phyloP scores from a whole-genome alignment of 2,797 vertebrate species.

The Pelodytes ibericus region DNA sequence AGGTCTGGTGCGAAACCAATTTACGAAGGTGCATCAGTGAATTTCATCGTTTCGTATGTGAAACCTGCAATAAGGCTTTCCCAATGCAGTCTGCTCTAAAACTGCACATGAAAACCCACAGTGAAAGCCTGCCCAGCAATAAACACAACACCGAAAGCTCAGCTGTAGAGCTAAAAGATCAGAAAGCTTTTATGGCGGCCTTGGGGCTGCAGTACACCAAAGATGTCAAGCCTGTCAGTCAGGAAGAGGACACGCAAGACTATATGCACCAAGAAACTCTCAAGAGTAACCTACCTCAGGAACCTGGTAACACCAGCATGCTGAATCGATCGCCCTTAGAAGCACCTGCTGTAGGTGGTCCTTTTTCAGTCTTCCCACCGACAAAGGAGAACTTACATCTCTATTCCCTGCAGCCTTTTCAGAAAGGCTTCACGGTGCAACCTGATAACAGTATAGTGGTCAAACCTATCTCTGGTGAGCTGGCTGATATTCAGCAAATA shows the following conservation, averaged over 20 bases:
- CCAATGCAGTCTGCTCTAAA: conserved; percentile 86
- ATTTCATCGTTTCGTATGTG: conserved; percentile 91
- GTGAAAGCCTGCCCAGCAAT: conserved; percentile 62
- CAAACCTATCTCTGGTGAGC: conserved; percentile 82
- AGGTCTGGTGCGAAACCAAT: conserved; percentile 98
- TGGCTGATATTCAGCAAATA: conserved; percentile 96
- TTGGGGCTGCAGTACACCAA: conserved; percentile 88
- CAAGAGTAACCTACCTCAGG: conserved; percentile 88
- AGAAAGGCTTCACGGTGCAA: conserved; percentile 89
- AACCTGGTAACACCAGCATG: conserved; percentile 73
- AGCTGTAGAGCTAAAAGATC: conserved; percentile 60
- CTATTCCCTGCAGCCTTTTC: conserved; percentile 89
- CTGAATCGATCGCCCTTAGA: conserved; percentile 83
- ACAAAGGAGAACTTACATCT: conserved; percentile 82
- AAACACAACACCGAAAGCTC: conserved; percentile 7
- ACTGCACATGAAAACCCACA: conserved; percentile 80
- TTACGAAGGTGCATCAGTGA: conserved; percentile 91
- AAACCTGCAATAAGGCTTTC: conserved; percentile 92
- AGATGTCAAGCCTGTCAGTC: conserved; percentile 73
- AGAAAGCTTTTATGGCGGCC: conserved; percentile 83
- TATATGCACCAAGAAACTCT: conserved; percentile 86
- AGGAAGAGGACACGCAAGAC: conserved; percentile 79
- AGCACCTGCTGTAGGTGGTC: conserved; percentile 70
- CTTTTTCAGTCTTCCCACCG: conserved; percentile 75
- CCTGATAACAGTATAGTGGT: conserved; percentile 86